Conservation (phyloP, 2,113 vertebrate genomes). For the Chaetops frenatus region DNA sequence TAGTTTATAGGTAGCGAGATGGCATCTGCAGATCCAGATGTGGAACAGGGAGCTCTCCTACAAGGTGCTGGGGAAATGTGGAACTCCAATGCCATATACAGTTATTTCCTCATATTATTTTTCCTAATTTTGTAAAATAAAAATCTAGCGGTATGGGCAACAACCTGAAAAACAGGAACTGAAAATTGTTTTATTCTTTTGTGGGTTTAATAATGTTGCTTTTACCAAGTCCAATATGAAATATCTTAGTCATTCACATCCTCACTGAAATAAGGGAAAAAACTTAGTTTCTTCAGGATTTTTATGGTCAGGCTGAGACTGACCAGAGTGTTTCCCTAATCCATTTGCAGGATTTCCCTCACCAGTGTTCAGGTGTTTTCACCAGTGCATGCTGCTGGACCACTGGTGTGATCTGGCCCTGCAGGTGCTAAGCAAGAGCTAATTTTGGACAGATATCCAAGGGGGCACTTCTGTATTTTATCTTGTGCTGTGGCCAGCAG, state of each 20-base stretch:
- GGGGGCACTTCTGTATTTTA: background rate
- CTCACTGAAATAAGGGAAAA: background rate
- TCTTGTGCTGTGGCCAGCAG: background rate
- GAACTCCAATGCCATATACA: background rate
- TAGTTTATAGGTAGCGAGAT: background rate
- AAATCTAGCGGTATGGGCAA: background rate
- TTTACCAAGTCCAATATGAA: background rate
- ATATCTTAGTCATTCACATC: background rate
- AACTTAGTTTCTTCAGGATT: background rate
- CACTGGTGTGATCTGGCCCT: background rate
- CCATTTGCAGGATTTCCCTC: background rate
- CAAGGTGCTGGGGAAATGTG: background rate
- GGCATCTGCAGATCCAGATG: background rate
- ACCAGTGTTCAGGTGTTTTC: background rate
- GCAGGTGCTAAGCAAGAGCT: background rate
- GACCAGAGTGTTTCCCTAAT: background rate
- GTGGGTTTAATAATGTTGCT: background rate
- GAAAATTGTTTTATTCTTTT: background rate
- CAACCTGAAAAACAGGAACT: background rate
- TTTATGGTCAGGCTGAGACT: background rate
- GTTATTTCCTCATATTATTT: background rate
- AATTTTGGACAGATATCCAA: background rate
- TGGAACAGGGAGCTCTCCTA: background rate
- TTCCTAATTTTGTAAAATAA: background rate
- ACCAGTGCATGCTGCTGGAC: background rate